These are phyloP conservation scores for Myiotriccus ornatus DNA, from an alignment of 2,797 vertebrate species.

Conservation along the genomic window DNA sequence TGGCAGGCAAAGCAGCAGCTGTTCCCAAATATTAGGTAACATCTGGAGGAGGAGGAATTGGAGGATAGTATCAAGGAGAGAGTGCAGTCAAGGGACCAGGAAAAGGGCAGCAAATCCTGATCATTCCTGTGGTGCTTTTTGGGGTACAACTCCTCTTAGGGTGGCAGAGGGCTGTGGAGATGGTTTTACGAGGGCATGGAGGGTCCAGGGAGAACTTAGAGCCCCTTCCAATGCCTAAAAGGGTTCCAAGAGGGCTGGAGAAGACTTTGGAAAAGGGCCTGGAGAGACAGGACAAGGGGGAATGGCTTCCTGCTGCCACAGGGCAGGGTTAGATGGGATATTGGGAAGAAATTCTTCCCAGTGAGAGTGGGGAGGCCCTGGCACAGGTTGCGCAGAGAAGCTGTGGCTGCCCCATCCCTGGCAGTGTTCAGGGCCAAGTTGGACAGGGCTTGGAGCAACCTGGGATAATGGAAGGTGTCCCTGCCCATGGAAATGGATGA, in stretches of 20 bases:
- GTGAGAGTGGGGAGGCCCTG: not conserved
- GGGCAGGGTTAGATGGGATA: not conserved
- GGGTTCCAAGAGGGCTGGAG: not conserved
- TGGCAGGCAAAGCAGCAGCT: not conserved
- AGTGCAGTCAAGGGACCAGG: not conserved
- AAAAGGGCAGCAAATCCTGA: not conserved
- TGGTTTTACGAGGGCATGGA: not conserved
- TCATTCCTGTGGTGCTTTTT: not conserved
- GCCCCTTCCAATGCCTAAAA: not conserved
- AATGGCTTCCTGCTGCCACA: not conserved
- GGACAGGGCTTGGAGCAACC: rapidly evolving
- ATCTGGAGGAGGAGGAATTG: not conserved
- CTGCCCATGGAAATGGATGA: not conserved
- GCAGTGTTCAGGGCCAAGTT: not conserved
- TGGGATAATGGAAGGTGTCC: rapidly evolving
- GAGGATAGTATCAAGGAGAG: not conserved
- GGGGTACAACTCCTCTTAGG: not conserved
- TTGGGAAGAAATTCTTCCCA: not conserved
- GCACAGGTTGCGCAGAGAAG: not conserved
- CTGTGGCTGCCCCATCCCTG: not conserved
- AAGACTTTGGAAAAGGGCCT: not conserved
- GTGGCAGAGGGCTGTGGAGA: not conserved
- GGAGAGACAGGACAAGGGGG: not conserved
- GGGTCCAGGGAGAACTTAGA: not conserved
- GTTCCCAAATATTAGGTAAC: not conserved